Base-by-base conservation (phyloP, 2,888 invertebrate genomes). In the Leptinotarsa rubiginosa region DNA sequence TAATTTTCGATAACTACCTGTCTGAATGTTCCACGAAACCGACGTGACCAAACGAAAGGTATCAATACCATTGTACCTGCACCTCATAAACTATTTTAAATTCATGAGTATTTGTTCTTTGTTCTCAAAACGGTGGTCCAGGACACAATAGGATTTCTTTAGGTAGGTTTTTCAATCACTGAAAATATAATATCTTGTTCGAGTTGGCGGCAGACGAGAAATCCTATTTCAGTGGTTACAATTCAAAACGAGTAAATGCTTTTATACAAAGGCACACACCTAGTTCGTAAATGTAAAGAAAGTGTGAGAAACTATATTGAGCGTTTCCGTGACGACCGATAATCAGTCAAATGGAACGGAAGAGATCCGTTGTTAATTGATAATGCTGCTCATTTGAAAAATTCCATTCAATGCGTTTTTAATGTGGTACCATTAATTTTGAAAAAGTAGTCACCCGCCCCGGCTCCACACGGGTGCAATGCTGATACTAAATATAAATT, bases 341-440 rank as follows among this genome's bases (percentile, higher is more conserved):
- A 62, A 18, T 62, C 62, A n/a, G 16, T 62, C 41, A 41, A 16
- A 15, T 62, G 62, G 16, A 62, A 41, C 62, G 16, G 62, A 56
- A 22, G 56, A 15, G 18, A 56, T 56, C 25, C 22, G 56, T 56
- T 56, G 4, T 22, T 13, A 41, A 12, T 62, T 41, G 62, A 31
- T 41, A 4, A 10, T 3, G 62, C 41, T 41, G 41, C 31, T 1
- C 31, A 31, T 31, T 31, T 31, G 10, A 41, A 12, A 12, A 12
- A 10, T 12, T 10, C 41, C 2, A 41, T 41, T 0, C 31, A 7
- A 31, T 31, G 7, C 31, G 31, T 31, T 31, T 31, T 31, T 7
- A 7, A 31, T 41, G 41, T 41, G 41, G 10, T 41, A 2, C 41
- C 12, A 31, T 31, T 31, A 31, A 31, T 4, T n/a, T n/a, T n/a